phyloP scores from a whole-genome alignment of 1,140 invertebrate species.

The Monochamus saltuarius region DNA sequence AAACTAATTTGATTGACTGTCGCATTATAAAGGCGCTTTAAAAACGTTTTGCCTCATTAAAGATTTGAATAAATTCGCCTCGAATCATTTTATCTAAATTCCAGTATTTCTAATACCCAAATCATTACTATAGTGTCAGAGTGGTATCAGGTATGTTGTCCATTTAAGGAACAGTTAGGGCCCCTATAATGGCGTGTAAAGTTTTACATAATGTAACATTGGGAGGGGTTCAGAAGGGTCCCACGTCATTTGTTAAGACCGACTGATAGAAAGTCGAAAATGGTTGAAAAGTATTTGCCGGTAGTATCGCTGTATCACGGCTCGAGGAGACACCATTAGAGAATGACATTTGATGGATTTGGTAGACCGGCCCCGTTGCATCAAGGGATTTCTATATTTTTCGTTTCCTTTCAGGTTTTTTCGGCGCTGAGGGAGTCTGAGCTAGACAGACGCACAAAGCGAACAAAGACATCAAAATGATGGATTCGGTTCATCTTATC shows the following conservation, averaged over 20 bases:
- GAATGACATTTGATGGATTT: constrained; percentile 24
- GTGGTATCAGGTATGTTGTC: too few species aligned
- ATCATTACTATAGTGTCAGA: too few species aligned
- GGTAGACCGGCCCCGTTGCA: constrained; percentile 19
- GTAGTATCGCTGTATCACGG: too few species aligned
- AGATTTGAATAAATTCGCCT: too few species aligned
- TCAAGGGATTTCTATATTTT: constrained; percentile 23
- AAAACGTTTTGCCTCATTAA: too few species aligned
- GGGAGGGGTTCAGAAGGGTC: constrained; percentile 4
- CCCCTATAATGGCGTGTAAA: constrained; percentile 16
- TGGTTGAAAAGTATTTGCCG: constrained; percentile 4
- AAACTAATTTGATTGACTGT: too few species aligned
- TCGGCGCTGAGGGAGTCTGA: constrained; percentile 13
- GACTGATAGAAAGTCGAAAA: constrained; percentile 2
- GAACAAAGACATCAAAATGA: constrained; percentile 56
- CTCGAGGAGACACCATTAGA: constrained; percentile 19
- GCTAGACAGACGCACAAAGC: constrained; percentile 18
- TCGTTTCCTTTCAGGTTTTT: constrained; percentile 21
- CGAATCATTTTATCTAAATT: too few species aligned
- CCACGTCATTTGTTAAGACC: constrained; percentile 11
- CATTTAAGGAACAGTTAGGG: constrained; percentile 7
- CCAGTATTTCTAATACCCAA: too few species aligned
- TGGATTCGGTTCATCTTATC: constrained; percentile 53
- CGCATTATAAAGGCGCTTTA: too few species aligned
- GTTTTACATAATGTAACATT: constrained; percentile 14